phyloP scores from a whole-genome alignment of 1,140 invertebrate genomes.

The Linepithema humile region DNA sequence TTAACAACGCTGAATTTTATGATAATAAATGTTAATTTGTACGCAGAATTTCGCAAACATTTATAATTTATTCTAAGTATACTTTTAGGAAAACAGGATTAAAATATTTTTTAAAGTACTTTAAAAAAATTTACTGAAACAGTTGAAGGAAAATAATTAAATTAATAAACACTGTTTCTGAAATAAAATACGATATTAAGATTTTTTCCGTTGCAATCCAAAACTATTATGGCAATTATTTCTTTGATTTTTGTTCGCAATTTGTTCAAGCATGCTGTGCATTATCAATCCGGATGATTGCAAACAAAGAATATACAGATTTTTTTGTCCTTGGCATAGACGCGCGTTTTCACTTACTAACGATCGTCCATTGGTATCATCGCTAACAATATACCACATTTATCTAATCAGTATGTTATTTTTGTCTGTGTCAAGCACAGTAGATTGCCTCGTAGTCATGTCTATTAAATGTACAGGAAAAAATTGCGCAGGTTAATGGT shows the following conservation, averaged over 20 bases:
- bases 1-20: neutral
- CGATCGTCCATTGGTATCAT: constrained; percentile 20
- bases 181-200: neutral
- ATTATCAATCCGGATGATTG: constrained; percentile 11
- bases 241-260: neutral
- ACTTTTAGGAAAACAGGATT: neutral
- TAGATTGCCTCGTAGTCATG: constrained; percentile 9
- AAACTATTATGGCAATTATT: too few relatives aligned
- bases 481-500: constrained; percentile 1
- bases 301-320: neutral
- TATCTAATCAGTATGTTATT: constrained; percentile 55
- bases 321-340: neutral
- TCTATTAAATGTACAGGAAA: neutral
- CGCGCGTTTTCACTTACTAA: constrained; percentile 38
- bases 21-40: too few relatives aligned
- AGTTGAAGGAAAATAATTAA: neutral
- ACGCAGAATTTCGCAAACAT: neutral
- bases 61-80: neutral
- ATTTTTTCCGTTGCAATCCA: neutral
- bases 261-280: neutral
- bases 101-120: too few relatives aligned
- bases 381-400: constrained; percentile 40
- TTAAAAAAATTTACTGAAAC: too few relatives aligned
- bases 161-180: neutral
- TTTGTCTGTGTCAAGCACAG: constrained; percentile 24